These are phyloP conservation scores for Bombylius discolor DNA, from an alignment of 2,888 invertebrate genomes.

Conservation along the genomic window DNA sequence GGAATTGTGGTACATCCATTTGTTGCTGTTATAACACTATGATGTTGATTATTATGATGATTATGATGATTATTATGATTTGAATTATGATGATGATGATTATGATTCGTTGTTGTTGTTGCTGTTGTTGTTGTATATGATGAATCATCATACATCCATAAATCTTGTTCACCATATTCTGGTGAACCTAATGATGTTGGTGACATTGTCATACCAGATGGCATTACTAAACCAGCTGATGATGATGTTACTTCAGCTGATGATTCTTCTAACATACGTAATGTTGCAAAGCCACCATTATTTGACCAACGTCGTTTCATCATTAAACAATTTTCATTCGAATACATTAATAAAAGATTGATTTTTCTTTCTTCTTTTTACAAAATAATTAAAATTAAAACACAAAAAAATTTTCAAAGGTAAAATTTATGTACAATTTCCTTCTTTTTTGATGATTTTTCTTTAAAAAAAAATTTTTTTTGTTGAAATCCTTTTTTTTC, in stretches of 20 bases:
- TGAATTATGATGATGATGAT: not conserved
- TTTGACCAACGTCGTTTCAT: conserved; percentile 71
- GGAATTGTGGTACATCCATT: conserved; percentile 37
- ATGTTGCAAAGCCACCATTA: conserved; percentile 54
- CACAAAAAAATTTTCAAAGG: too few relatives aligned
- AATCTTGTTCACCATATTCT: conserved; percentile 64
- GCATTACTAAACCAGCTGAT: conserved; percentile 47
- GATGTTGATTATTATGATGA: conserved; percentile 15
- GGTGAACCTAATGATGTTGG: conserved; percentile 59
- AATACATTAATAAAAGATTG: not conserved
- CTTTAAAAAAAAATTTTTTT: too few relatives aligned
- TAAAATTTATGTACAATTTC: too few relatives aligned
- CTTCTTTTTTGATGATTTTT: too few relatives aligned
- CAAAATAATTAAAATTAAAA: too few relatives aligned
- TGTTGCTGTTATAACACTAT: conserved; percentile 34
- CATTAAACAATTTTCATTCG: conserved; percentile 21
- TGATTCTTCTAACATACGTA: conserved; percentile 58
- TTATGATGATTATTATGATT: not conserved
- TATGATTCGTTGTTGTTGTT: conserved; percentile 10
- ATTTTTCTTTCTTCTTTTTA: too few relatives aligned
- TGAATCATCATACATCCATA: conserved; percentile 57
- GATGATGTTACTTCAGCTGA: conserved; percentile 62
- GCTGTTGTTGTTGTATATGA: conserved; percentile 14
- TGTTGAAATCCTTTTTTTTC: too few relatives aligned
- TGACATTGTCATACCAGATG: conserved; percentile 60